Evolutionary conservation across 2,113 vertebrate genomes (phyloP).

Genomic region (Macrotis lagotis): DNA sequence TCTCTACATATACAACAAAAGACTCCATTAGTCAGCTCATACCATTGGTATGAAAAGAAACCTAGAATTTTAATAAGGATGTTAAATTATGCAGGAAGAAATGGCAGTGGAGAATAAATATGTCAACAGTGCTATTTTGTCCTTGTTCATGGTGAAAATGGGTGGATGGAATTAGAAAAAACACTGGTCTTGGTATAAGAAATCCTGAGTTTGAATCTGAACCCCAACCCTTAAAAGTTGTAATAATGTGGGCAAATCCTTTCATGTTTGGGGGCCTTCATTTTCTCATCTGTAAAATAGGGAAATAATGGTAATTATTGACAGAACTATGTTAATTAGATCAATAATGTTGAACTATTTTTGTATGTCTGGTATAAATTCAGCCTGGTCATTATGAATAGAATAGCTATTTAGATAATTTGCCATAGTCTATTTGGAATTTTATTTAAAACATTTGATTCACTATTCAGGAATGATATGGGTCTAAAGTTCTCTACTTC

Average conservation of each 20-base stretch:
- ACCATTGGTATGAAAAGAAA: slow-evolving; percentile 29
- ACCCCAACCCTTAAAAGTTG: neutral
- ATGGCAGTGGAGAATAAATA: neutral
- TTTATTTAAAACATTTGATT: neutral
- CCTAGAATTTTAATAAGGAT: slow-evolving; percentile 4
- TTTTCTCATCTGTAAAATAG: neutral
- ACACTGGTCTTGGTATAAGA: neutral
- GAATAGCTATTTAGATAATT: neutral
- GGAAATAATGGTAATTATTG: neutral
- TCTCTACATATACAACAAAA: slow-evolving; percentile 16
- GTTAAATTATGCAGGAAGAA: neutral
- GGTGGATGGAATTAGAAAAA: neutral
- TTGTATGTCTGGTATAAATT: neutral
- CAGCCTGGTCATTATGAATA: neutral
- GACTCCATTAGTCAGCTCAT: slow-evolving; percentile 31
- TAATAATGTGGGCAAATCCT: neutral
- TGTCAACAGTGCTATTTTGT: neutral
- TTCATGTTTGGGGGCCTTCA: neutral
- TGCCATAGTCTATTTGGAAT: neutral
- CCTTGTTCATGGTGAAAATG: neutral
- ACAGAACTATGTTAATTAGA: neutral
- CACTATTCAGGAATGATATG: neutral
- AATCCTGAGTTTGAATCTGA: neutral
- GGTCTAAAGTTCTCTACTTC: neutral
- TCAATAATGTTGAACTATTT: neutral